Evolutionary conservation across 1,140 invertebrate genomes (phyloP), one percentile per base, ranked within the genome.

Genomic region (Hestina assimilis): DNA sequence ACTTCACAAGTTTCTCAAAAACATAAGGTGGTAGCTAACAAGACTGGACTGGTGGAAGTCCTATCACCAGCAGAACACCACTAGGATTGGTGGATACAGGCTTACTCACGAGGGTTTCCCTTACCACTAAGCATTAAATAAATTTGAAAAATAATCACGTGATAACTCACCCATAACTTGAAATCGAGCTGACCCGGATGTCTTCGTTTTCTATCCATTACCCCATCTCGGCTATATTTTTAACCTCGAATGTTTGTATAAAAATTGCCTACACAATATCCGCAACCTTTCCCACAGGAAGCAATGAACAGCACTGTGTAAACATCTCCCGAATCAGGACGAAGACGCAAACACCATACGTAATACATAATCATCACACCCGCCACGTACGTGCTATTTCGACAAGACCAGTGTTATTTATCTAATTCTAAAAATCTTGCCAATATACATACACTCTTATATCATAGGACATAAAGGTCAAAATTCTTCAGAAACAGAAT

Each of bases 291-390:
- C 38, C 40, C 20, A 8, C 17, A 23, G 38, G 23, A 19, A 56
- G 43, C 55, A 58, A 51, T 51, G 56, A 50, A 60, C 45, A 26
- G 28, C 29, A 35, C 23, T 50, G 31, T 62, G 47, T 42, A 47
- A 56, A 61, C 48, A 55, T 57, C 23, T 46, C 24, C 26, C 28
- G 50, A 59, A 55, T 62, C 55, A 61, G 31, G 48, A 58, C 41
- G 35, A 45, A 46, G 43, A 48, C 28, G 52, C 47, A 43, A 63
- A 57, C 28, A 51, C 58, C 50, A 58, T 65, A 55, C 57, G 51
- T 59, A 56, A 65, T 59, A 59, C 59, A 55, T 57, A 60, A 54
- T 61, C 48, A 53, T 60, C 53, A 61, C 58, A 60, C 57, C 42
- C 24, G 6, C 31, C 63, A 65, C 58, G 63, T 61, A 53, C 17